phyloP scores from a whole-genome alignment of 2,113 vertebrate genomes.

The Ibidorhyncha struthersii region DNA sequence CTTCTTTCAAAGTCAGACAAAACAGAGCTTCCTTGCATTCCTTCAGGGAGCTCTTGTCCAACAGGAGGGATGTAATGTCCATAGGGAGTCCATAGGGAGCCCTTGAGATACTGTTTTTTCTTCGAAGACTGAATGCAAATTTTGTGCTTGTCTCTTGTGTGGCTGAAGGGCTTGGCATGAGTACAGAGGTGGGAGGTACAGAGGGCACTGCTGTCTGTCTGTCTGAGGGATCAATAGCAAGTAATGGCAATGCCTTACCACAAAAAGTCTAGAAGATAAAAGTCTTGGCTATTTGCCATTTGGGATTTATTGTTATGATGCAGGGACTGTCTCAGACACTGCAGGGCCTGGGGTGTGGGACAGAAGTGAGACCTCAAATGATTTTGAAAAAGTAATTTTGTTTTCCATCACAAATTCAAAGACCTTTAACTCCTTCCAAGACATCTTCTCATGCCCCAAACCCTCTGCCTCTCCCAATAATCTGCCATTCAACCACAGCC shows the following conservation, averaged over 20 bases:
- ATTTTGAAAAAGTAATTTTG: not conserved
- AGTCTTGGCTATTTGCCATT: not conserved
- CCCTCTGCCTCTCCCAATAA: not conserved
- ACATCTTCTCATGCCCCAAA: not conserved
- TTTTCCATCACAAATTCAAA: not conserved
- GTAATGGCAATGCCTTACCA: not conserved
- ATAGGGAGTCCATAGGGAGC: not conserved
- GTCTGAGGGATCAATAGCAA: not conserved
- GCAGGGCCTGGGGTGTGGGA: not conserved
- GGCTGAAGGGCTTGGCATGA: not conserved
- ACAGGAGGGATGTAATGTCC: not conserved
- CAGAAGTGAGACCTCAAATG: not conserved
- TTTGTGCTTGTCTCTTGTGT: not conserved
- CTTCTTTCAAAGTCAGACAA: not conserved
- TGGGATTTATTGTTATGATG: not conserved
- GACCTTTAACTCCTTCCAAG: not conserved
- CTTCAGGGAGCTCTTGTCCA: not conserved
- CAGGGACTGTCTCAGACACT: not conserved
- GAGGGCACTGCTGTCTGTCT: not conserved
- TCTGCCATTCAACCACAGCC: not conserved
- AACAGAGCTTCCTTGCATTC: not conserved
- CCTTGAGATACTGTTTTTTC: not conserved
- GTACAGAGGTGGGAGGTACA: not conserved
- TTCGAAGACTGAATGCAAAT: not conserved
- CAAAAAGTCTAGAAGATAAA: not conserved